Percentiles rank a stretch among this genome's conserved stretches.
Evolutionary conservation across 2,113 vertebrate genomes (phyloP).

Genomic region (Triplophysa tibetana): DNA sequence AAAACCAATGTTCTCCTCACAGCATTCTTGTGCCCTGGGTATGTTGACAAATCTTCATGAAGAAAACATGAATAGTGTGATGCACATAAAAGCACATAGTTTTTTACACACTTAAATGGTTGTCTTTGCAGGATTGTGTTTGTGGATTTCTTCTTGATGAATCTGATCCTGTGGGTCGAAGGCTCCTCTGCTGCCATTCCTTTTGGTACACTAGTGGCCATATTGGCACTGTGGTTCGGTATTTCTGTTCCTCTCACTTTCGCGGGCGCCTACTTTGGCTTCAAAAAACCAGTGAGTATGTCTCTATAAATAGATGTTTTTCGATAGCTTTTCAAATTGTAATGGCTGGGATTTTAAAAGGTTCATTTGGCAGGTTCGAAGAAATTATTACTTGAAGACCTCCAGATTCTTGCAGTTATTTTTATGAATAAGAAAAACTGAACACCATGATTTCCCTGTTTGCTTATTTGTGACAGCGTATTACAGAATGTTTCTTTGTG

Average conservation of each 20-base stretch:
- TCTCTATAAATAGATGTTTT: neutral
- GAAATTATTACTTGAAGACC: neutral
- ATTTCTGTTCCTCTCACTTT: conserved; percentile 97
- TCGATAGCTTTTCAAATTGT: neutral
- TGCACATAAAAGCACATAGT: neutral
- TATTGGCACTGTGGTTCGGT: conserved; percentile 97
- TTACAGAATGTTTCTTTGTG: neutral
- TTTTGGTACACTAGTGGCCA: conserved; percentile 92
- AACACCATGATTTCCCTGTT: neutral
- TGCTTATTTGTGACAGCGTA: neutral
- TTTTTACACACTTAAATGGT: neutral
- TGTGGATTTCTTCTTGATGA: conserved; percentile 98
- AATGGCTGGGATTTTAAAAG: neutral
- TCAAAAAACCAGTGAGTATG: conserved; percentile 87
- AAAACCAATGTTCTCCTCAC: conserved; percentile 97
- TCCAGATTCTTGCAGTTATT: no score
- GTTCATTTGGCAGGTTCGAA: neutral
- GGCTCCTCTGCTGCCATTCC: conserved; percentile 97
- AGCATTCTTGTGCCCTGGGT: conserved; percentile 96
- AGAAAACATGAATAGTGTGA: neutral
- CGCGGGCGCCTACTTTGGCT: conserved; percentile 95
- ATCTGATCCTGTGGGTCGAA: conserved; percentile 97
- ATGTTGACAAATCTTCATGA: conserved; percentile 56
- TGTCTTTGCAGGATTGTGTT: conserved; percentile 86
- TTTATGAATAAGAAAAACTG: neutral